phyloP scores from a whole-genome alignment of 2,888 invertebrate species.

The Campoplex nolae region DNA sequence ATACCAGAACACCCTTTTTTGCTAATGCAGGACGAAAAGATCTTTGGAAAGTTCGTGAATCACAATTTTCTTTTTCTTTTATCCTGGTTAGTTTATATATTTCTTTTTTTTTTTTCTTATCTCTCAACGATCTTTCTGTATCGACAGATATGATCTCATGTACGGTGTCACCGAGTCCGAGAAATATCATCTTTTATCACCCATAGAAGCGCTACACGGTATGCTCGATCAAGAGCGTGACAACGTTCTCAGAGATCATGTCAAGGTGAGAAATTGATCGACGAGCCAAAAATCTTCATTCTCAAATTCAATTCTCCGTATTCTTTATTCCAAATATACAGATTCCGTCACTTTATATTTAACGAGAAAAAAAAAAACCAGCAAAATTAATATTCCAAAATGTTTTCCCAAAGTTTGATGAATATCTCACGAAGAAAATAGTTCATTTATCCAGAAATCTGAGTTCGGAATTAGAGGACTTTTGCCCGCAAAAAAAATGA shows the following conservation, averaged over 20 bases:
- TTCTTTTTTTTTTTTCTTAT: neutral
- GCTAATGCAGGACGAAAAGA: slow-evolving; percentile 90
- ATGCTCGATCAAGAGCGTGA: slow-evolving; percentile 91
- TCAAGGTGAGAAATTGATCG: slow-evolving; percentile 81
- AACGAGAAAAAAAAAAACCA: too few relatives aligned
- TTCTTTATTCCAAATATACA: too few relatives aligned
- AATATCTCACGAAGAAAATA: too few relatives aligned
- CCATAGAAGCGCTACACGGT: slow-evolving; percentile 90
- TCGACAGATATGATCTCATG: slow-evolving; percentile 92
- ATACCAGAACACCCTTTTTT: slow-evolving; percentile 90
- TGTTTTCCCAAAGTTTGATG: too few relatives aligned
- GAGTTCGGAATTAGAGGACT: too few relatives aligned
- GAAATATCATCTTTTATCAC: slow-evolving; percentile 91
- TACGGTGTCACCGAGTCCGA: slow-evolving; percentile 94
- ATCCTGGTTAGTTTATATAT: neutral
- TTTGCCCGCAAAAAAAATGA: neutral
- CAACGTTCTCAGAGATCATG: slow-evolving; percentile 91
- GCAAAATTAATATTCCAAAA: too few relatives aligned
- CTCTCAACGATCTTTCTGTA: slow-evolving; percentile 45
- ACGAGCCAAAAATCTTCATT: neutral
- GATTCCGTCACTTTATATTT: too few relatives aligned
- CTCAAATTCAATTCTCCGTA: too few relatives aligned
- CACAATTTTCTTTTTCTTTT: neutral
- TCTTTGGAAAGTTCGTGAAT: slow-evolving; percentile 89
- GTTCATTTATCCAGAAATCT: too few relatives aligned